phyloP scores from a whole-genome alignment of 2,888 invertebrate genomes.

The Brachylomia viminalis region DNA sequence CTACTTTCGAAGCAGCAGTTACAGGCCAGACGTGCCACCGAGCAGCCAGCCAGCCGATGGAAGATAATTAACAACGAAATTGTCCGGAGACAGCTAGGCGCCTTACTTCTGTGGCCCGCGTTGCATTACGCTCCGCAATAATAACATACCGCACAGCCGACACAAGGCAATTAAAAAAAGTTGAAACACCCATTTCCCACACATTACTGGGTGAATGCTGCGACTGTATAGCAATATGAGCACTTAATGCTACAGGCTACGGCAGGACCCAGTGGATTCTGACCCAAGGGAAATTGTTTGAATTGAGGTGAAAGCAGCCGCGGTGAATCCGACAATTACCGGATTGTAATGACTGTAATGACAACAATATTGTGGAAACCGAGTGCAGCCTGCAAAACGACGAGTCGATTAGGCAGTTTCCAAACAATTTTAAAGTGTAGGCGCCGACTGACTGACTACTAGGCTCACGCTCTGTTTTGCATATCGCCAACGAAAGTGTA shows the following conservation, averaged over 20 bases:
- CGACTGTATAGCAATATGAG: constrained; percentile 73
- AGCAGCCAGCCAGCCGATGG: constrained; percentile 80
- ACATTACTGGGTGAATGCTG: constrained; percentile 81
- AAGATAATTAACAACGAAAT: constrained; percentile 88
- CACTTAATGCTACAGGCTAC: constrained; percentile 64
- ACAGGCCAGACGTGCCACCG: constrained; percentile 82
- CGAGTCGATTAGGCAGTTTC: constrained; percentile 70
- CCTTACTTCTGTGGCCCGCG: constrained; percentile 85
- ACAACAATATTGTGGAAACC: constrained; percentile 75
- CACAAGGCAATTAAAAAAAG: constrained; percentile 84
- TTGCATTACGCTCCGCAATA: constrained; percentile 85
- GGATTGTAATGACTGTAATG: constrained; percentile 78
- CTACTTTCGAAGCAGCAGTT: constrained; percentile 82
- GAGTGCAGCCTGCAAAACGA: constrained; percentile 75
- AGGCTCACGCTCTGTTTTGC: constrained; percentile 87
- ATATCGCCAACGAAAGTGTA: constrained; percentile 87
- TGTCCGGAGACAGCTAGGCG: constrained; percentile 88
- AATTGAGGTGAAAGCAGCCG: constrained; percentile 82
- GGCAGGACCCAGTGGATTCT: constrained; percentile 72
- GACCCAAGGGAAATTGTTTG: constrained; percentile 76
- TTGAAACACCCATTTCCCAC: constrained; percentile 85
- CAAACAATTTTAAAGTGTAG: constrained; percentile 76
- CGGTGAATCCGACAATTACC: constrained; percentile 76
- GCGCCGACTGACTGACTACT: constrained; percentile 71
- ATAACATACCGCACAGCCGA: constrained; percentile 81